Conservation (phyloP, 2,797 vertebrate species). For the Trachops cirrhosus region DNA sequence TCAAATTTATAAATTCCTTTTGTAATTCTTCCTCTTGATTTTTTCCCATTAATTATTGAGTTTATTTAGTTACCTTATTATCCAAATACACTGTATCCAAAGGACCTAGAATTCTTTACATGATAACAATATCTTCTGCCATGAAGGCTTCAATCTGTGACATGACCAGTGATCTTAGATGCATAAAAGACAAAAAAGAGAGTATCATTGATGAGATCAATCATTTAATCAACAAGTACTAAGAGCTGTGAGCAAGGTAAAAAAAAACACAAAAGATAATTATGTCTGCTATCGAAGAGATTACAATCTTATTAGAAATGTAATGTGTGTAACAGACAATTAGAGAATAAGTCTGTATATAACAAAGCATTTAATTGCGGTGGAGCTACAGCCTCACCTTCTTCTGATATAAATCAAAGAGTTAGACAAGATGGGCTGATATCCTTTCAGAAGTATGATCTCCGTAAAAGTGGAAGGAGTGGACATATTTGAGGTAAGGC, state of each 20-base stretch:
- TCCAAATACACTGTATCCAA: background rate
- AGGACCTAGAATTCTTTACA: constrained; percentile 3
- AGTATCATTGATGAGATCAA: constrained; percentile 61
- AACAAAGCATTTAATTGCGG: constrained; percentile 34
- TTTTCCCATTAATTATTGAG: constrained; percentile 32
- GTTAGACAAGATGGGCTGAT: background rate
- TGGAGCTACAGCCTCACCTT: background rate
- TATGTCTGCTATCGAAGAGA: constrained; percentile 54
- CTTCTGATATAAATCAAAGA: background rate
- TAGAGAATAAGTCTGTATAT: constrained; percentile 37
- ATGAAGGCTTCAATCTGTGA: constrained; percentile 28
- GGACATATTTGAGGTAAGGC: background rate
- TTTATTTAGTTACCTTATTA: constrained; percentile 47
- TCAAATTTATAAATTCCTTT: constrained; percentile 33
- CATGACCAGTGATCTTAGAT: constrained; percentile 43
- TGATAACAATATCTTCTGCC: background rate
- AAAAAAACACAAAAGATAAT: constrained; percentile 55
- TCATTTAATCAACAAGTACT: constrained; percentile 70
- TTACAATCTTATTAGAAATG: constrained; percentile 52
- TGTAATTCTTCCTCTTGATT: constrained; percentile 31
- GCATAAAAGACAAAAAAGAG: constrained; percentile 41
- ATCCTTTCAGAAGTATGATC: background rate
- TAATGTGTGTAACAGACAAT: constrained; percentile 15
- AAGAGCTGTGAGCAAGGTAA: constrained; percentile 39
- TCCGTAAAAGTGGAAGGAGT: background rate